phyloP scores from a whole-genome alignment of 2,113 vertebrate genomes.

The Carassius gibelio region DNA sequence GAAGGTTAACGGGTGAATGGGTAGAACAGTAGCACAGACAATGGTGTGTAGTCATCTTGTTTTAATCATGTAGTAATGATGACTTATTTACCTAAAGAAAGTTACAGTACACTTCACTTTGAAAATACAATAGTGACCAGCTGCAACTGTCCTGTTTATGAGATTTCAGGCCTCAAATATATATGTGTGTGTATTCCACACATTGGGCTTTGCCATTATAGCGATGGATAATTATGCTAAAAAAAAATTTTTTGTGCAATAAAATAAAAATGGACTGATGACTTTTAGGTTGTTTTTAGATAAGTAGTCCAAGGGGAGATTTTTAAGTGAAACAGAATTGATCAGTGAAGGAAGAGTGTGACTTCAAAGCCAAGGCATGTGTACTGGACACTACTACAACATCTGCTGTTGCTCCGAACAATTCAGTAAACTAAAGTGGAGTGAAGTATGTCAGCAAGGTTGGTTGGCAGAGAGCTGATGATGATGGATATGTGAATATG shows the following conservation, averaged over 20 bases:
- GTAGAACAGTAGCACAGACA: neutral
- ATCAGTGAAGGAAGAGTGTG: neutral
- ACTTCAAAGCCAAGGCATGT: neutral
- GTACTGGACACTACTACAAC: neutral
- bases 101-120: too few relatives aligned
- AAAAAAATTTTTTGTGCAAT: conserved; percentile 2
- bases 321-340: neutral
- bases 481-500: conserved; percentile 73
- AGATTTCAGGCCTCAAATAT: too few relatives aligned
- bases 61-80: neutral
- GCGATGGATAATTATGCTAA: neutral
- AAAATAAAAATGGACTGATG: neutral
- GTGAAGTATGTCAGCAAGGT: neutral
- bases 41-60: conserved; percentile 4
- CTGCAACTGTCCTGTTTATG: too few relatives aligned
- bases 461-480: conserved; percentile 20
- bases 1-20: neutral
- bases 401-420: conserved; percentile 1
- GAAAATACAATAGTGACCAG: too few relatives aligned
- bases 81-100: neutral
- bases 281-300: neutral
- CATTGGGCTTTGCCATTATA: conserved; percentile 4
- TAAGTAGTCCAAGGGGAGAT: neutral
- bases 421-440: neutral
- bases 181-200: neutral